Evolutionary conservation across 2,888 invertebrate species (phyloP).

Genomic region (Theodoxus fluviatilis): DNA sequence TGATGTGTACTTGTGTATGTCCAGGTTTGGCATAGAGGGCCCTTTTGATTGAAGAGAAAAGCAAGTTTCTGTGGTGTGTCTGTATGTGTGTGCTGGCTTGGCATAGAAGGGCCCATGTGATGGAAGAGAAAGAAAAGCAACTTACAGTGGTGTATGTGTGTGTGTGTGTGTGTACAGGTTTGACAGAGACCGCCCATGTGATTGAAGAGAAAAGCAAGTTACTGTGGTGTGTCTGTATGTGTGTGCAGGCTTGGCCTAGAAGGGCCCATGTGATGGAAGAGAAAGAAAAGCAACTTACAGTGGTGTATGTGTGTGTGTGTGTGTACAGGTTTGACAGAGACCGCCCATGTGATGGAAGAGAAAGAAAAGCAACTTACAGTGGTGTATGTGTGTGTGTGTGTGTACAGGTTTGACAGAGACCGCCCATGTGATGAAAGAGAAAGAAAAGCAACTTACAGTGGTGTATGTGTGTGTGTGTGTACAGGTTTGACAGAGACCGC

Average conservation of each 20-base stretch:
- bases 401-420: constrained; percentile 71
- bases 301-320: too few relatives aligned
- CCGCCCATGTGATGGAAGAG: constrained; percentile 76
- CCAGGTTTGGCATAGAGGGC: constrained; percentile 73
- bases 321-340: constrained; percentile 70
- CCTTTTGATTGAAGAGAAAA: constrained; percentile 74
- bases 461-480: too few relatives aligned
- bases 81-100: constrained; percentile 66
- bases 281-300: too few relatives aligned
- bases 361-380: too few relatives aligned
- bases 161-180: too few relatives aligned
- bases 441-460: too few relatives aligned
- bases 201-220: constrained; percentile 68
- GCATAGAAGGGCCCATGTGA: constrained; percentile 83
- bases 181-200: constrained; percentile 82
- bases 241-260: constrained; percentile 71
- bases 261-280: constrained; percentile 77
- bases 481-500: constrained; percentile 74
- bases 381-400: too few relatives aligned
- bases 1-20: too few relatives aligned
- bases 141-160: too few relatives aligned
- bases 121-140: constrained; percentile 58
- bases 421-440: constrained; percentile 76
- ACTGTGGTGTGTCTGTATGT: too few relatives aligned
- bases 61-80: too few relatives aligned